A percentile compares a stretch with the other conserved stretches of the same genome.
These are phyloP conservation scores for Ridgeia piscesae DNA, from an alignment of 1,140 invertebrate genomes.

Conservation along the genomic window DNA sequence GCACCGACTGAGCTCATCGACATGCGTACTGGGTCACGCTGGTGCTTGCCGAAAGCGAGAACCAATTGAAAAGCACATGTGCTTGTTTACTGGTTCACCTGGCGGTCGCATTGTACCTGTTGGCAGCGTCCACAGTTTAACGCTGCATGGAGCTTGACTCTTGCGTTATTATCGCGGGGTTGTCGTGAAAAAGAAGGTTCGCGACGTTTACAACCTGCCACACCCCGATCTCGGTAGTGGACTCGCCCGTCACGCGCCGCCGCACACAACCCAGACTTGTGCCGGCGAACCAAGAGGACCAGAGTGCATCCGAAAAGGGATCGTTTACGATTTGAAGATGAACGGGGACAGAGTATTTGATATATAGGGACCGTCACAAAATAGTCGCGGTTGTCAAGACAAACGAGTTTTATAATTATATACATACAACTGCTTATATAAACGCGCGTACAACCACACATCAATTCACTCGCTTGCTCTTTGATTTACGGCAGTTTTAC, in stretches of 20 bases:
- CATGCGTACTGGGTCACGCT: not conserved
- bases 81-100: not conserved
- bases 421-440: not conserved
- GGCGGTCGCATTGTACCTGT: no score
- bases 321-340: not conserved
- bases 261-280: not conserved
- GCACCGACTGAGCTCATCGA: not conserved
- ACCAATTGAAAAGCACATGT: not conserved
- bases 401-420: not conserved
- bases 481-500: no score
- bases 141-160: not conserved
- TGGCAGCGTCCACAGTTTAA: not conserved
- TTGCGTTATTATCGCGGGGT: not conserved
- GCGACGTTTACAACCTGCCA: not conserved
- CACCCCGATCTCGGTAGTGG: not conserved
- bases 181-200: not conserved
- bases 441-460: no score
- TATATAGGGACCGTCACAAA: not conserved
- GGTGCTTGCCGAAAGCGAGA: not conserved
- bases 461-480: no score
- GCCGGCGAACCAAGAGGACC: not conserved
- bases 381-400: not conserved
- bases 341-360: not conserved
- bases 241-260: not conserved
- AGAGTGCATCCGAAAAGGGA: not conserved